Evolutionary conservation across 1,140 invertebrate genomes (phyloP).

Genomic region (Pectinophora gossypiella): DNA sequence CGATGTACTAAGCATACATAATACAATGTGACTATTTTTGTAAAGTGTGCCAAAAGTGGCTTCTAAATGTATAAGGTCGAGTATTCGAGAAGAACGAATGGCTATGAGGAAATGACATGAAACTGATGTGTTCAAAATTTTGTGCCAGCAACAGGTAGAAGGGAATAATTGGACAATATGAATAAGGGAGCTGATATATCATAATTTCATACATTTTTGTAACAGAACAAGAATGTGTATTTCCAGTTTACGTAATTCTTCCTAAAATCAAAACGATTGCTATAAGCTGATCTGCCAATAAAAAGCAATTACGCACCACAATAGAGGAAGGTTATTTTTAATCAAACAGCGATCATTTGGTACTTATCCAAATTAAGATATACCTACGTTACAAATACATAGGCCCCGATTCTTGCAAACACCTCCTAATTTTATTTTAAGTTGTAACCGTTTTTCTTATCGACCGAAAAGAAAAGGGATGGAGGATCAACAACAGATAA

Average conservation of each 20-base stretch:
- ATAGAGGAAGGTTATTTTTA: background rate
- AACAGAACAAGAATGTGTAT: background rate
- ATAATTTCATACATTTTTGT: background rate
- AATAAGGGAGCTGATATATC: too few species aligned
- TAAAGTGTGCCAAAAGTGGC: conserved; percentile 38
- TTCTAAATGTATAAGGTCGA: conserved; percentile 14
- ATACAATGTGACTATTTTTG: conserved; percentile 4
- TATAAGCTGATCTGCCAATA: background rate
- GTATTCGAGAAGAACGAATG: background rate
- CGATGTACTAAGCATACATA: background rate
- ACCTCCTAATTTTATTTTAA: too few species aligned
- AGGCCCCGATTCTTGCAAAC: too few species aligned
- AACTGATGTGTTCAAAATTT: conserved; percentile 35
- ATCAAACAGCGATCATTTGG: too few species aligned
- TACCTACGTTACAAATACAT: too few species aligned
- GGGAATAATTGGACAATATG: conserved; percentile 27
- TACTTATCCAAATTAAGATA: too few species aligned
- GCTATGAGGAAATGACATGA: background rate
- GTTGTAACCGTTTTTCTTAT: too few species aligned
- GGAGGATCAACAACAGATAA: too few species aligned
- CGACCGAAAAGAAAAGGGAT: too few species aligned
- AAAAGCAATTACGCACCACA: background rate
- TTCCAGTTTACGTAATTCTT: background rate
- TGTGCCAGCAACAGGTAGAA: conserved; percentile 20
- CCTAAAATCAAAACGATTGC: background rate